phyloP scores from a whole-genome alignment of 2,113 vertebrate genomes.

The Oryzias celebensis region DNA sequence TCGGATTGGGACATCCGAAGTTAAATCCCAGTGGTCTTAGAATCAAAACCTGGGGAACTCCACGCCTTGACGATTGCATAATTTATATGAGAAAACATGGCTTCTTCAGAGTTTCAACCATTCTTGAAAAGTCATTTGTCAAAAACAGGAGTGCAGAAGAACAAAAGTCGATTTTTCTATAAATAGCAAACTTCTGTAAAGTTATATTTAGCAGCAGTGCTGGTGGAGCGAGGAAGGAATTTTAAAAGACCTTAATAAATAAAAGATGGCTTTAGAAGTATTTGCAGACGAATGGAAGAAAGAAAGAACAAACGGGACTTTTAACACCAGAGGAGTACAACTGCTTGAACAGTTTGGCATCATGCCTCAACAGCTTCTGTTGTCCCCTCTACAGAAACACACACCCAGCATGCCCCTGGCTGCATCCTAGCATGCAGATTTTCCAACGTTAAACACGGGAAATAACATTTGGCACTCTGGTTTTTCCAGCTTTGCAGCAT shows the following conservation, averaged over 20 bases:
- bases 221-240: slow-evolving; percentile 27
- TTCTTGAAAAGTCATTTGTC: slow-evolving; percentile 40
- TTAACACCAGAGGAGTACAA: too few species aligned
- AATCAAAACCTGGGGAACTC: too few species aligned
- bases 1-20: too few species aligned
- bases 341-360: not conserved
- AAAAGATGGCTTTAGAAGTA: slow-evolving; percentile 45
- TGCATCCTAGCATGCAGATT: not conserved
- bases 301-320: too few species aligned
- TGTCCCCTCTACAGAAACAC: not conserved
- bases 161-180: slow-evolving; percentile 35
- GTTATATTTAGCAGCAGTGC: slow-evolving; percentile 48
- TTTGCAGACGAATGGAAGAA: slow-evolving; percentile 1
- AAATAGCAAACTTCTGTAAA: slow-evolving; percentile 47
- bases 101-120: too few species aligned
- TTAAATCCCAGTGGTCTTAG: too few species aligned
- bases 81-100: too few species aligned
- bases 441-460: not conserved
- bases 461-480: not conserved
- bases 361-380: not conserved
- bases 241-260: slow-evolving; percentile 54
- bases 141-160: not conserved
- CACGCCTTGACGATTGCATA: too few species aligned
- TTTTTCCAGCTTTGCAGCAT: not conserved
- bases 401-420: slow-evolving; percentile 5